Base-by-base conservation (phyloP, 2,888 invertebrate genomes). In the Himalopsyche tibetana region DNA sequence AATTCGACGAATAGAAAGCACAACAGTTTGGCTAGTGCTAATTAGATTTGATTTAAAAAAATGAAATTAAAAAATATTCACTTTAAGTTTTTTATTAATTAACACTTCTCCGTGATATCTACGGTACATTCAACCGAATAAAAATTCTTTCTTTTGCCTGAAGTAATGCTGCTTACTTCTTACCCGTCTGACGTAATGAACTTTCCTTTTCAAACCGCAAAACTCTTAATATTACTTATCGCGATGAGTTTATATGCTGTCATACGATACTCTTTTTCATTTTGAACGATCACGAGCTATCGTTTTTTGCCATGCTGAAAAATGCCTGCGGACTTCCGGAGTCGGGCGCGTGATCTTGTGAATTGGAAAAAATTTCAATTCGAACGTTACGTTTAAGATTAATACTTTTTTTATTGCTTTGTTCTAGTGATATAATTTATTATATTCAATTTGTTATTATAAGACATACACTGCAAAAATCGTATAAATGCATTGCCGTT, bases 161-260 rank as follows among this genome's bases (percentile, higher is more conserved):
- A 63, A 19, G 19, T 63, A 63, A 63, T 63, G 28, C 15, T 51
- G 8, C 51, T 51, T 19, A 63, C 63, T 63, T 28, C 63, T 19
- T 28, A 63, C n/a, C n/a, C 63, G 3, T 1, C 4, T 80, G 80
- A 80, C 80, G 80, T 42, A 80, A 80, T 8, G 17, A 3, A 80
- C 80, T 80, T 80, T 80, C 80, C 80, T 40, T 80, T 80, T 80
- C 80, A 40, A 17, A n/a, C 80, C 80, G 38, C 80, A 42, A 36
- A 19, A 17, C 17, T 5, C 38, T n/a, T n/a, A 55, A n/a, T 11
- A 9, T 56, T 19, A 19, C 63, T 63, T 19, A 63, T 15, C 63
- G 28, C 28, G 63, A 63, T 63, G 63, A 63, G 63, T 63, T 63
- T 63, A 19, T 63, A 19, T 63, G 63, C 63, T 28, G 63, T 63